A percentile compares a stretch with the other conserved stretches of the same genome.
phyloP scores from a whole-genome alignment of 2,797 vertebrate genomes.

The Alfaro cultratus region DNA sequence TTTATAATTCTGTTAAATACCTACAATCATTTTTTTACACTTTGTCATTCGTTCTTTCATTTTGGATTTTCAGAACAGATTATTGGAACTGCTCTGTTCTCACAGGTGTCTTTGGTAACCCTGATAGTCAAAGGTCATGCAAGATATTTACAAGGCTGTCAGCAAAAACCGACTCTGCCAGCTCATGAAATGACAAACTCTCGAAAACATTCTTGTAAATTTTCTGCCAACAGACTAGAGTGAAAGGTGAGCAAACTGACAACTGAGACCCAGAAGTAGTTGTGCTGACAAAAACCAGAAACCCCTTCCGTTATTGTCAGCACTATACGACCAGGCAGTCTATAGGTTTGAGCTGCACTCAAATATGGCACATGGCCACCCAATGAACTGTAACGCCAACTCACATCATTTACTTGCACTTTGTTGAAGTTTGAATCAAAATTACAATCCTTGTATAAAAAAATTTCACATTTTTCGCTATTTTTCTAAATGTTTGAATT shows the following conservation, averaged over 20 bases:
- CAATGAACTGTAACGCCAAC: constrained; percentile 42
- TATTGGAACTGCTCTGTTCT: constrained; percentile 39
- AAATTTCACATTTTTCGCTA: not conserved
- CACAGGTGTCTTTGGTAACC: constrained; percentile 28
- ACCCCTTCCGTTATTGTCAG: constrained; percentile 38
- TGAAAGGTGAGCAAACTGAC: constrained; percentile 66
- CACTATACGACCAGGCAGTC: constrained; percentile 23
- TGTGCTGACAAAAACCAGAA: constrained; percentile 66
- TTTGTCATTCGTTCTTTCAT: not conserved
- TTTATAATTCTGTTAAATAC: not conserved
- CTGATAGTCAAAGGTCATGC: constrained; percentile 52
- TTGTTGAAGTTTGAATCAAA: constrained; percentile 2
- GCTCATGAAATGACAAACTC: constrained; percentile 71
- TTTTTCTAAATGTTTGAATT: not conserved
- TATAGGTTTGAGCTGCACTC: constrained; percentile 37
- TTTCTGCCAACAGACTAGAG: constrained; percentile 42
- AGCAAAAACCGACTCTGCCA: constrained; percentile 57
- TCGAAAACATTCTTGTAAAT: constrained; percentile 69
- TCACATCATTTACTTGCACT: not conserved
- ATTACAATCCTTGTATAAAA: not conserved
- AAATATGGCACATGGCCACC: constrained; percentile 64
- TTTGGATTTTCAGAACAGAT: constrained; percentile 15
- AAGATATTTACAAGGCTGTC: constrained; percentile 67
- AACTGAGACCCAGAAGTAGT: constrained; percentile 46
- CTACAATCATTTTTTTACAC: not conserved